Conservation (phyloP, 2,113 vertebrate species). For the Cyprinodon brontotheroides region DNA sequence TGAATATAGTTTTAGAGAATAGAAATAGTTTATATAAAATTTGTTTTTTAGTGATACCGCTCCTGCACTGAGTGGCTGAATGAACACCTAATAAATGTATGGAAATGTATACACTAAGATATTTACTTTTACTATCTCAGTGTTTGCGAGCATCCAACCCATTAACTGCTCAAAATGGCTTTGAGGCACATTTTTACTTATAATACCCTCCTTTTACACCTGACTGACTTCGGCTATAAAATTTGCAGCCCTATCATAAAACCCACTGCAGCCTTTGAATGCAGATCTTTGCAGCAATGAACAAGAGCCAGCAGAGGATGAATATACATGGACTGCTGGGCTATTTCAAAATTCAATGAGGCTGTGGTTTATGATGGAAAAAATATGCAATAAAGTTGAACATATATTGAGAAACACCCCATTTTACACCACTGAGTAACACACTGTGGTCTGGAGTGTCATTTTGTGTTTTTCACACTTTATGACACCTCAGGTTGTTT, state of each 20-base stretch:
- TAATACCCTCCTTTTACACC: slow-evolving; percentile 23
- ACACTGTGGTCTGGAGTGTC: not conserved
- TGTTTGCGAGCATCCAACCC: slow-evolving; percentile 27
- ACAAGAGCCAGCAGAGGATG: not conserved
- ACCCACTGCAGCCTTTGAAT: slow-evolving; percentile 8
- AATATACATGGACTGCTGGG: not conserved
- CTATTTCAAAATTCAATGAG: not conserved
- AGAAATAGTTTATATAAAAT: not conserved
- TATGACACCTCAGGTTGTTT: not conserved
- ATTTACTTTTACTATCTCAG: slow-evolving; percentile 9
- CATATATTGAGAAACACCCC: not conserved
- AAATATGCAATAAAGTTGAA: not conserved
- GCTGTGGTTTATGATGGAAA: not conserved
- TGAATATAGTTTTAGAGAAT: not conserved
- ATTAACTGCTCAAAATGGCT: slow-evolving; percentile 45
- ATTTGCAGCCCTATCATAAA: slow-evolving; percentile 30
- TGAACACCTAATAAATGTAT: slow-evolving; percentile 23
- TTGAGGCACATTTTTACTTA: slow-evolving; percentile 15
- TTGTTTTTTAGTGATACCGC: not conserved
- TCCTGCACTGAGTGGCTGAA: not conserved
- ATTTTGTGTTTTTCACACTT: too few relatives aligned
- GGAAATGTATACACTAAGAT: slow-evolving; percentile 17
- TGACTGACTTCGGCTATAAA: slow-evolving; percentile 37
- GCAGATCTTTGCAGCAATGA: slow-evolving; percentile 6
- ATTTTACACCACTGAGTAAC: not conserved